phyloP scores from a whole-genome alignment of 2,888 invertebrate species.

The Ganaspis brasiliensis region DNA sequence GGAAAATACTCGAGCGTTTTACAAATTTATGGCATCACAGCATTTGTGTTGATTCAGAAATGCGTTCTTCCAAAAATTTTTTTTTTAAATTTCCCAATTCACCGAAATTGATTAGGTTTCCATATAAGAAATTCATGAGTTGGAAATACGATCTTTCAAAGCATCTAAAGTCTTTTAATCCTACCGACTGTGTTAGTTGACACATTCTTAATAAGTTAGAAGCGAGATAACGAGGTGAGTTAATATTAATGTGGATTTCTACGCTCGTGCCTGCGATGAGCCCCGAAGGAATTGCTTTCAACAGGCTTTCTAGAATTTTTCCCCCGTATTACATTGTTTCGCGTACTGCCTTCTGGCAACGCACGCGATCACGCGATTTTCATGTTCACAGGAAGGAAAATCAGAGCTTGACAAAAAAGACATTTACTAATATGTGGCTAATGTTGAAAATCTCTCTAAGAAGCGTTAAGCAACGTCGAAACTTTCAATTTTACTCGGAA shows the following conservation, averaged over 20 bases:
- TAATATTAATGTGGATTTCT: slow-evolving; percentile 63
- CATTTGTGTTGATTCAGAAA: background rate
- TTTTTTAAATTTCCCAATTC: too few relatives aligned
- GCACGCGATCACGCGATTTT: slow-evolving; percentile 71
- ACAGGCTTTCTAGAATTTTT: slow-evolving; percentile 59
- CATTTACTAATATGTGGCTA: background rate
- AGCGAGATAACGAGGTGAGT: slow-evolving; percentile 60
- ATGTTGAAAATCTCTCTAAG: background rate
- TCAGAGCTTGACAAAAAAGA: slow-evolving; percentile 63
- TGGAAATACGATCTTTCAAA: too few relatives aligned
- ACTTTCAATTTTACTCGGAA: background rate
- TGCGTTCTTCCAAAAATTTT: too few relatives aligned
- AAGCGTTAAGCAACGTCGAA: background rate
- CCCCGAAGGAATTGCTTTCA: slow-evolving; percentile 52
- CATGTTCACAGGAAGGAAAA: slow-evolving; percentile 62
- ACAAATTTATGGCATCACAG: background rate
- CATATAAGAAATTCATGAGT: too few relatives aligned
- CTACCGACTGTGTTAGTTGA: background rate
- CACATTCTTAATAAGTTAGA: slow-evolving; percentile 19
- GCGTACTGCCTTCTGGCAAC: slow-evolving; percentile 54
- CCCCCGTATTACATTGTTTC: slow-evolving; percentile 46
- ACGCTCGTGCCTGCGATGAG: slow-evolving; percentile 59
- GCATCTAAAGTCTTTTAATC: too few relatives aligned
- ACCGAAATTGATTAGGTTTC: too few relatives aligned
- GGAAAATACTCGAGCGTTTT: background rate